A percentile compares a stretch with the other conserved stretches of the same genome.
Conservation (phyloP, 1,140 invertebrate genomes). For the Akabosia matsudoensis region DNA sequence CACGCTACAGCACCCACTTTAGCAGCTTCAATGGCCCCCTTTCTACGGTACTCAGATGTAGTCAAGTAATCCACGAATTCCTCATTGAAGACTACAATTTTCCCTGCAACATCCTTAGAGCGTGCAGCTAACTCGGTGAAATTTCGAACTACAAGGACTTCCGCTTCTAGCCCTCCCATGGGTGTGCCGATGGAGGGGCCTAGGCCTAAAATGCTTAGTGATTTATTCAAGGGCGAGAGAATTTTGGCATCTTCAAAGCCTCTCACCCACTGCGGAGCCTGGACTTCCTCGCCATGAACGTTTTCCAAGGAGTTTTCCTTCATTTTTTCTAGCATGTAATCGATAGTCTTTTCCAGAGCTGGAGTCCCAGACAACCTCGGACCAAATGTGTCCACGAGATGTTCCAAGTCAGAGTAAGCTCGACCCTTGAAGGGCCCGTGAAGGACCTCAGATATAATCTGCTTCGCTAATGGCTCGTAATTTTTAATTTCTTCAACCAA, state of each 20-base stretch:
- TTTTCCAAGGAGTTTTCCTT: constrained; percentile 58
- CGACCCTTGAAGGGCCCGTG: constrained; percentile 58
- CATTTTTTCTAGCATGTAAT: constrained; percentile 64
- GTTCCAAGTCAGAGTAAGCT: constrained; percentile 61
- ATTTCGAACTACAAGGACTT: constrained; percentile 51
- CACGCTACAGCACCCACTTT: constrained; percentile 54
- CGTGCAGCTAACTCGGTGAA: constrained; percentile 52
- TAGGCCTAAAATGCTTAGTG: constrained; percentile 51
- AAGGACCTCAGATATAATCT: constrained; percentile 59
- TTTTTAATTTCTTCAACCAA: constrained; percentile 57
- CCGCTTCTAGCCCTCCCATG: constrained; percentile 48
- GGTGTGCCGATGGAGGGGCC: constrained; percentile 53
- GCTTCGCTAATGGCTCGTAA: constrained; percentile 57
- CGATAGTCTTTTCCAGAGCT: constrained; percentile 65
- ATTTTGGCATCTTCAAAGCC: constrained; percentile 51
- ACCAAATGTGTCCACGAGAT: constrained; percentile 71
- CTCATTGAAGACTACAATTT: constrained; percentile 72
- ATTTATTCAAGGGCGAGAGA: constrained; percentile 49
- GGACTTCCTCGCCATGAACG: constrained; percentile 60
- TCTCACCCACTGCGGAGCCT: constrained; percentile 58
- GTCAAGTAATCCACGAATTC: constrained; percentile 61
- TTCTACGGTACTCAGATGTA: constrained; percentile 54
- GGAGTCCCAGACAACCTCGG: constrained; percentile 62
- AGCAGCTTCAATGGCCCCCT: constrained; percentile 50
- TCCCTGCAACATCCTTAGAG: constrained; percentile 57